These are phyloP conservation scores for Artibeus lituratus DNA, from an alignment of 2,797 vertebrate genomes.

Conservation along the genomic window DNA sequence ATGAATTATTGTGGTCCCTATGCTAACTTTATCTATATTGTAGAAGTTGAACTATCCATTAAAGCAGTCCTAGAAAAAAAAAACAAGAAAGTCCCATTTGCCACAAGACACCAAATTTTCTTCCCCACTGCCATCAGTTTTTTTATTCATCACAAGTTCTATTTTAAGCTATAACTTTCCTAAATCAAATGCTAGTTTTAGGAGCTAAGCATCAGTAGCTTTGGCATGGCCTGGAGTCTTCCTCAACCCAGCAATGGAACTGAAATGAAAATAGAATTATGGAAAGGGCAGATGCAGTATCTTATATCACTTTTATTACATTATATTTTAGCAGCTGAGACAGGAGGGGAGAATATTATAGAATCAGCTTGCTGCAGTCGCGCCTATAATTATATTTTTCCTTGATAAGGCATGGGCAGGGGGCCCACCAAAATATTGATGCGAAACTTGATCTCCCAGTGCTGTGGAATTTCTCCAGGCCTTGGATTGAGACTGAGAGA, in stretches of 20 bases:
- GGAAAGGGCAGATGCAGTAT: slow-evolving; percentile 70
- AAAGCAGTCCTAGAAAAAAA: background rate
- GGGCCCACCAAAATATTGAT: slow-evolving; percentile 82
- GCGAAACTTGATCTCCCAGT: slow-evolving; percentile 78
- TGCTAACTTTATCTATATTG: slow-evolving; percentile 29
- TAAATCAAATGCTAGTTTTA: slow-evolving; percentile 41
- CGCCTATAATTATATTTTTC: slow-evolving; percentile 81
- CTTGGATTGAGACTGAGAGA: slow-evolving; percentile 71
- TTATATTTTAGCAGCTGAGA: slow-evolving; percentile 78
- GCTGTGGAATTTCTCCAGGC: slow-evolving; percentile 79
- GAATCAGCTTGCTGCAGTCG: slow-evolving; percentile 79
- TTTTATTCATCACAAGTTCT: slow-evolving; percentile 6
- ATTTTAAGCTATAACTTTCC: slow-evolving; percentile 33
- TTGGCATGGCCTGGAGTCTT: slow-evolving; percentile 55
- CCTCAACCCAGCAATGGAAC: slow-evolving; percentile 53
- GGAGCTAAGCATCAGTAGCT: slow-evolving; percentile 49
- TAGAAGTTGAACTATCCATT: background rate
- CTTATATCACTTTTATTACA: slow-evolving; percentile 76
- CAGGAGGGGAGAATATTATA: slow-evolving; percentile 74
- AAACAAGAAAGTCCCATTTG: background rate
- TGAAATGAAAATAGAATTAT: slow-evolving; percentile 75
- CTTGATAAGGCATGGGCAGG: slow-evolving; percentile 80
- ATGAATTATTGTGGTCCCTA: background rate
- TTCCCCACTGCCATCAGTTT: background rate
- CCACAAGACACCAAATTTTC: background rate